Evolutionary conservation across 2,888 invertebrate genomes (phyloP).

Genomic region (Zaprionus obscuricornis): DNA sequence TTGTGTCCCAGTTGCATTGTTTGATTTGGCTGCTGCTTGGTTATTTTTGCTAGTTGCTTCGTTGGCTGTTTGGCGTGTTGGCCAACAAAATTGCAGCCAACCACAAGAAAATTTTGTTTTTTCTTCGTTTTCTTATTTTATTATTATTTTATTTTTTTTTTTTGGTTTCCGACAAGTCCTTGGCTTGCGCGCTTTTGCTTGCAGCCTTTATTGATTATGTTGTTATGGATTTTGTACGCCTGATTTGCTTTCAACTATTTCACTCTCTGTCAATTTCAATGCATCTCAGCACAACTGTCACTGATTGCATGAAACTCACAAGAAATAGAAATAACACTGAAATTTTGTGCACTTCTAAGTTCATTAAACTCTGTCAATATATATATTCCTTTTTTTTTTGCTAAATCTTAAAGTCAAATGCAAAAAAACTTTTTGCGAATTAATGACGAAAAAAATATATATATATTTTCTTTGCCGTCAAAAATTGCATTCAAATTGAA

Average conservation of each 20-base stretch:
- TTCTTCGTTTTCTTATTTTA: slow-evolving; percentile 31
- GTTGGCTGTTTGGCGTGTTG: slow-evolving; percentile 56
- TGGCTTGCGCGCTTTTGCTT: slow-evolving; percentile 43
- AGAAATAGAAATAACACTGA: slow-evolving; percentile 39
- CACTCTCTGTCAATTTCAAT: slow-evolving; percentile 25
- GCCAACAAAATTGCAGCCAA: slow-evolving; percentile 74
- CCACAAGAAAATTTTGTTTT: slow-evolving; percentile 64
- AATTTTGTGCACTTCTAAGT: slow-evolving; percentile 46
- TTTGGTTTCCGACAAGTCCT: slow-evolving; percentile 44
- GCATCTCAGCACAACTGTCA: slow-evolving; percentile 21
- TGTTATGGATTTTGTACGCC: slow-evolving; percentile 71
- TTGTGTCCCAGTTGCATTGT: slow-evolving; percentile 58
- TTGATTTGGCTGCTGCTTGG: slow-evolving; percentile 54
- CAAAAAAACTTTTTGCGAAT: no score
- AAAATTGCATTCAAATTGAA: slow-evolving; percentile 19
- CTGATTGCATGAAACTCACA: slow-evolving; percentile 69
- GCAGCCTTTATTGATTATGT: slow-evolving; percentile 73
- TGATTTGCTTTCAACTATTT: slow-evolving; percentile 58
- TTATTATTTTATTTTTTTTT: slow-evolving; percentile 30
- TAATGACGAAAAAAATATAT: neutral
- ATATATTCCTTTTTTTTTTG: slow-evolving; percentile 1
- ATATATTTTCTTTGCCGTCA: neutral
- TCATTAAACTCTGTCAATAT: slow-evolving; percentile 34
- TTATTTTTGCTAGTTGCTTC: slow-evolving; percentile 20
- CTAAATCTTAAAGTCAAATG: no score